Conservation (phyloP, 2,888 invertebrate genomes). For the Gnatocerus cornutus region DNA sequence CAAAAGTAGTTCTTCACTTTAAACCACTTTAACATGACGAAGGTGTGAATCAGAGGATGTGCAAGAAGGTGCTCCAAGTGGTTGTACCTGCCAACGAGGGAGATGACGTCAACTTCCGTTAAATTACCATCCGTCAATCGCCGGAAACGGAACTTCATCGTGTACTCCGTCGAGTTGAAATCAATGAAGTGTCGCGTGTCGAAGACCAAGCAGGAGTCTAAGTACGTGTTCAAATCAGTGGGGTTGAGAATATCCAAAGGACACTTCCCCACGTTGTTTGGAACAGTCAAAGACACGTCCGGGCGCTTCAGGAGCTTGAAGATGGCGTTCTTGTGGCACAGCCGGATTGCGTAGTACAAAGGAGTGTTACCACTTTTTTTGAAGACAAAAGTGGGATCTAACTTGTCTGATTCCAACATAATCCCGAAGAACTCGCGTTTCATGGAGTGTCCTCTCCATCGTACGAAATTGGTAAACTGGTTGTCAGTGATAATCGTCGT, state of each 20-base stretch:
- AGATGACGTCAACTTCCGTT: constrained; percentile 11
- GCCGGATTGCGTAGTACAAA: constrained; percentile 30
- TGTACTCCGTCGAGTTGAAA: constrained; percentile 20
- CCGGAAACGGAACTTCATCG: constrained; percentile 9
- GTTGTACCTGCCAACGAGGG: not conserved
- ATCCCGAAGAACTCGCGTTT: constrained; percentile 4
- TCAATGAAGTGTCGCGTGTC: not conserved
- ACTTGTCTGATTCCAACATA: constrained; percentile 16
- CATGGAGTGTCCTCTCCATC: not conserved
- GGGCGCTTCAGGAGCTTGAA: constrained; percentile 8
- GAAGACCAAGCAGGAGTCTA: constrained; percentile 2
- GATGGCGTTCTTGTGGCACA: constrained; percentile 17
- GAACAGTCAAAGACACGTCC: constrained; percentile 10
- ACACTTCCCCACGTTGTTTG: constrained; percentile 9
- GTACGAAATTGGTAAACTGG: constrained; percentile 10
- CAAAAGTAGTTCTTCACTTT: constrained; percentile 11
- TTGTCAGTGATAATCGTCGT: constrained; percentile 6
- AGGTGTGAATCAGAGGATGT: constrained; percentile 19
- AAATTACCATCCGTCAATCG: not conserved
- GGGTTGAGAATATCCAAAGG: constrained; percentile 19
- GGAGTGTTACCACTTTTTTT: constrained; percentile 22
- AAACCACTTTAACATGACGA: constrained; percentile 13
- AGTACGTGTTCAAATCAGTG: constrained; percentile 6
- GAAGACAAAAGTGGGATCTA: constrained; percentile 12
- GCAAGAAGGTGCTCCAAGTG: constrained; percentile 9